Evolutionary conservation across 1,140 invertebrate species (phyloP).

Genomic region (Pogonomyrmex californicus): DNA sequence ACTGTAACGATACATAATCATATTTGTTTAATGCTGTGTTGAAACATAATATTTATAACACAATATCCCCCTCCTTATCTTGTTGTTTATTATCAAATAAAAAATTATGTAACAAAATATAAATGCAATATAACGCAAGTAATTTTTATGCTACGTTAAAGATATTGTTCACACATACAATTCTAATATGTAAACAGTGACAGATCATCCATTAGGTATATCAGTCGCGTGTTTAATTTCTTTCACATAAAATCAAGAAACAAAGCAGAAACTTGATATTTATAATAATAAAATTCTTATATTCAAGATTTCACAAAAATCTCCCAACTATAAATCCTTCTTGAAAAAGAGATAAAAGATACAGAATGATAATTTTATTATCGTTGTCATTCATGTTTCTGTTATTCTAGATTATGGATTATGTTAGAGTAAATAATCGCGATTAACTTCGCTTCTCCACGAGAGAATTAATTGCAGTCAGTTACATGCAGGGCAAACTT

Average conservation of each 20-base stretch:
- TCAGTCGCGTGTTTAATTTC: neutral
- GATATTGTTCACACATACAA: too few relatives aligned
- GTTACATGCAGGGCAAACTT: conserved; percentile 15
- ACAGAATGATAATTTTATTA: neutral
- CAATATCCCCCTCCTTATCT: too few relatives aligned
- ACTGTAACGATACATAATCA: neutral
- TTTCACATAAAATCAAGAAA: neutral
- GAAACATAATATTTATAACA: neutral
- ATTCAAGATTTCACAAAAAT: neutral
- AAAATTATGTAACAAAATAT: conserved; percentile 7
- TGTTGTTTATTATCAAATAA: neutral
- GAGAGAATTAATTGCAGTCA: conserved; percentile 31
- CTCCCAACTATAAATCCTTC: neutral
- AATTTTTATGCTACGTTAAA: conserved; percentile 1
- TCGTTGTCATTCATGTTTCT: neutral
- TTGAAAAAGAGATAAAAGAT: neutral
- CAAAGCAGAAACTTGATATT: neutral
- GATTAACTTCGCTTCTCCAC: conserved; percentile 31
- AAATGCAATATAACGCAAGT: neutral
- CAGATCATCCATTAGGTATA: neutral
- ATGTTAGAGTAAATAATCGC: conserved; percentile 24
- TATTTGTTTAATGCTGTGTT: neutral
- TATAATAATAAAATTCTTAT: neutral
- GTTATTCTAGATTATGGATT: neutral
- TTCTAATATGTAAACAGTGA: neutral